These are phyloP conservation scores for Drosophila melanica DNA, from an alignment of 1,140 invertebrate genomes.

Conservation along the genomic window DNA sequence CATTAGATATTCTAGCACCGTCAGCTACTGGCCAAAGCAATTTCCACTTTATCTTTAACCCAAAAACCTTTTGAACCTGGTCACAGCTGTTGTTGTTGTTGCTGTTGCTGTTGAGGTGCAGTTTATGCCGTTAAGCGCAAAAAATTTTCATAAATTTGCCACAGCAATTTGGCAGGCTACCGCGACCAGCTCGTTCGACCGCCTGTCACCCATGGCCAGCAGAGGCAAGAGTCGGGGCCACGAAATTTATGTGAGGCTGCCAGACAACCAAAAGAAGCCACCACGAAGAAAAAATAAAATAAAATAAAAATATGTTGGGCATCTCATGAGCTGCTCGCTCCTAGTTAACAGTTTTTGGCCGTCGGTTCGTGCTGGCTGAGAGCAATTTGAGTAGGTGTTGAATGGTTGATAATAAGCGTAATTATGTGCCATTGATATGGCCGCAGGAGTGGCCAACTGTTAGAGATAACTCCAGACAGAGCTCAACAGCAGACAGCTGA, in stretches of 20 bases:
- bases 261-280: slow-evolving; percentile 32
- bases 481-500: not conserved
- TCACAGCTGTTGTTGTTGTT: not conserved
- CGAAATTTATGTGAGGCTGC: slow-evolving; percentile 58
- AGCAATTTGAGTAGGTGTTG: slow-evolving; percentile 70
- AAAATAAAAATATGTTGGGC: not conserved
- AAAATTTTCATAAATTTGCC: slow-evolving; percentile 63
- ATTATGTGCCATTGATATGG: slow-evolving; percentile 72
- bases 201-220: slow-evolving; percentile 39
- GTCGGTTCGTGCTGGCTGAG: slow-evolving; percentile 22
- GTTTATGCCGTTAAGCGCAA: slow-evolving; percentile 45
- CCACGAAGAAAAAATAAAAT: not conserved
- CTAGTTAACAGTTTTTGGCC: slow-evolving; percentile 7
- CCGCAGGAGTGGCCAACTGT: slow-evolving; percentile 53
- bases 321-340: slow-evolving; percentile 27
- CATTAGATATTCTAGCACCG: slow-evolving; percentile 35
- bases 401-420: slow-evolving; percentile 74
- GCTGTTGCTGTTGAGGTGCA: slow-evolving; percentile 22
- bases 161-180: slow-evolving; percentile 61
- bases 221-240: slow-evolving; percentile 5
- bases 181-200: slow-evolving; percentile 28
- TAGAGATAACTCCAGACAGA: slow-evolving; percentile 8
- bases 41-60: slow-evolving; percentile 62
- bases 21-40: slow-evolving; percentile 39
- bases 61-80: slow-evolving; percentile 61